Evolutionary conservation across 2,797 vertebrate species (phyloP).

Genomic region (Gymnothorax javanicus): DNA sequence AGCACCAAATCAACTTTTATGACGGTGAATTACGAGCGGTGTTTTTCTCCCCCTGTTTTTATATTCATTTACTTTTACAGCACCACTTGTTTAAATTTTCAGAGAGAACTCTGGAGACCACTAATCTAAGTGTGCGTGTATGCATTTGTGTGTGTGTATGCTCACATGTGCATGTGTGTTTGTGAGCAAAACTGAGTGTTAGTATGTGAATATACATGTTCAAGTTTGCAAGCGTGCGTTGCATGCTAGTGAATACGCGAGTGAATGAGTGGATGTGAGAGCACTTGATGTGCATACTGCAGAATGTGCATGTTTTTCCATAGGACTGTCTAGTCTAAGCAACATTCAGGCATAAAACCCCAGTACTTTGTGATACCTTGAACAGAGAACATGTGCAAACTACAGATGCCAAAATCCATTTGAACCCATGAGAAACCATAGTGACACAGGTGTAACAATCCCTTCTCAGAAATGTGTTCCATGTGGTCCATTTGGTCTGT

Average conservation of each 20-base stretch:
- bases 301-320: background rate
- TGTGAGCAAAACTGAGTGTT: background rate
- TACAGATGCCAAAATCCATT: background rate
- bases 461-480: too few species aligned
- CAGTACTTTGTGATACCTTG: background rate
- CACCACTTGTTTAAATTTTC: slow-evolving; percentile 24
- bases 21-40: slow-evolving; percentile 64
- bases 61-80: background rate
- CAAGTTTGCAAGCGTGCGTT: background rate
- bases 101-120: slow-evolving; percentile 8
- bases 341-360: slow-evolving; percentile 44
- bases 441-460: too few species aligned
- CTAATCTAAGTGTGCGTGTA: background rate
- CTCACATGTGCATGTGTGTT: background rate
- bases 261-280: slow-evolving; percentile 19
- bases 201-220: background rate
- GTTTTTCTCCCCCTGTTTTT: slow-evolving; percentile 31
- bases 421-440: too few species aligned
- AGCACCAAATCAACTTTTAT: slow-evolving; percentile 66
- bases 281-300: background rate
- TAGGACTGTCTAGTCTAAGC: slow-evolving; percentile 49
- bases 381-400: background rate
- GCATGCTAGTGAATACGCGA: too few species aligned
- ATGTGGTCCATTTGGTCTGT: too few species aligned
- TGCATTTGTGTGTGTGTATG: background rate